A percentile compares a stretch with the other conserved stretches of the same genome.
Evolutionary conservation across 2,797 vertebrate genomes (phyloP).

Genomic region (Menidia menidia): DNA sequence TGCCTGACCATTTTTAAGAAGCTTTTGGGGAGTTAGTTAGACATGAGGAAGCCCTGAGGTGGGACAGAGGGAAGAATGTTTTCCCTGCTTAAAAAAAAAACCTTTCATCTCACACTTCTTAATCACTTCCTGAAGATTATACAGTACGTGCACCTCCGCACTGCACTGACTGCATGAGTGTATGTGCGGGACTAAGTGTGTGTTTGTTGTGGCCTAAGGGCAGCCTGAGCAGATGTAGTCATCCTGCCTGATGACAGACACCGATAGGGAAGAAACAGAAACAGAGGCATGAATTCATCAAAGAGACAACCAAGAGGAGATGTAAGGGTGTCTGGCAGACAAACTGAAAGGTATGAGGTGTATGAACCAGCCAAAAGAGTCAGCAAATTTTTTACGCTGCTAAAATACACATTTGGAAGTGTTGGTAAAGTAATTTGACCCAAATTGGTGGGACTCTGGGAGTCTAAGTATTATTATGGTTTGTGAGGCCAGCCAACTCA

Average conservation of each 20-base stretch:
- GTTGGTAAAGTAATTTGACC: slow-evolving; percentile 18
- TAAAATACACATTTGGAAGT: slow-evolving; percentile 24
- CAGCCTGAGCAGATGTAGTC: slow-evolving; percentile 52
- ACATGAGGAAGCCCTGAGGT: slow-evolving; percentile 52
- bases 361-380: slow-evolving; percentile 21
- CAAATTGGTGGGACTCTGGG: slow-evolving; percentile 15
- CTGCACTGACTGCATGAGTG: slow-evolving; percentile 42
- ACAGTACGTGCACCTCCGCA: slow-evolving; percentile 72
- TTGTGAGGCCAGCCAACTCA: slow-evolving; percentile 15
- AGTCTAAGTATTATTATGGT: slow-evolving; percentile 23
- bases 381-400: slow-evolving; percentile 18
- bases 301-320: slow-evolving; percentile 24
- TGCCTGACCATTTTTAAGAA: neutral
- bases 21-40: slow-evolving; percentile 19
- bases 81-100: slow-evolving; percentile 43
- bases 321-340: slow-evolving; percentile 31
- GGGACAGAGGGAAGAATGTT: slow-evolving; percentile 63
- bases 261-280: slow-evolving; percentile 62
- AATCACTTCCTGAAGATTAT: slow-evolving; percentile 79
- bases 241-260: slow-evolving; percentile 66
- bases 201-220: slow-evolving; percentile 39
- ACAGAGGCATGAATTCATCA: slow-evolving; percentile 62
- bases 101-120: slow-evolving; percentile 72
- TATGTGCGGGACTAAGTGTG: neutral
- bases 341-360: neutral